phyloP scores from a whole-genome alignment of 2,113 vertebrate species.

The Echinops telfairi region DNA sequence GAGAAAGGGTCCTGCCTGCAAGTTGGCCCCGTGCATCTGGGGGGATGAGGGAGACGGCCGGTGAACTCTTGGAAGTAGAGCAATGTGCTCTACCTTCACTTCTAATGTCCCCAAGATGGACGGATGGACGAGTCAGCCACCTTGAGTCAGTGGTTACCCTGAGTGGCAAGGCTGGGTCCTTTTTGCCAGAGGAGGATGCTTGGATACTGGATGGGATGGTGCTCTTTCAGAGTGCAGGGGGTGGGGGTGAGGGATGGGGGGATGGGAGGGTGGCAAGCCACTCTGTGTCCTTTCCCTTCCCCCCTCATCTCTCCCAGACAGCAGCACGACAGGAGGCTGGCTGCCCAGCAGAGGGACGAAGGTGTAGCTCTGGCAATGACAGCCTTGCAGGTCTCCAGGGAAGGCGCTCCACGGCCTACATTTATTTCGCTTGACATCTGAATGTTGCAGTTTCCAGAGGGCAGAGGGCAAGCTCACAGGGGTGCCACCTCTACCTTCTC shows the following conservation, averaged over 20 bases:
- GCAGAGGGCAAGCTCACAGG: not conserved
- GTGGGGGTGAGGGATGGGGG: no score
- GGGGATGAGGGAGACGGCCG: no score
- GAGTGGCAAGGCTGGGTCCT: not conserved
- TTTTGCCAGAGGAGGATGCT: not conserved
- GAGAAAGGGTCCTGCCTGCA: no score
- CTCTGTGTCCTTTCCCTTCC: not conserved
- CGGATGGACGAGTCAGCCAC: not conserved
- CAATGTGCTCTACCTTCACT: not conserved
- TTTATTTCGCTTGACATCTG: conserved; percentile 41
- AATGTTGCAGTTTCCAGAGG: not conserved
- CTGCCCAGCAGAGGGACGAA: not conserved
- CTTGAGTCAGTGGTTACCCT: not conserved
- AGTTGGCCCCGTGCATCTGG: no score
- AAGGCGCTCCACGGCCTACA: not conserved
- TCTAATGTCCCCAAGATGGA: not conserved
- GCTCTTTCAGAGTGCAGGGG: not conserved
- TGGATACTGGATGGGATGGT: not conserved
- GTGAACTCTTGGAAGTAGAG: no score
- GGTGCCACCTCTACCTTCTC: not conserved
- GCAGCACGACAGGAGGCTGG: rapidly evolving
- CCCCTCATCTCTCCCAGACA: not conserved
- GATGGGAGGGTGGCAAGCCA: no score
- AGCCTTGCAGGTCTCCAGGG: not conserved
- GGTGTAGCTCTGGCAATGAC: not conserved